Conservation (phyloP, 2,113 vertebrate genomes). For the Salvelinus alpinus region DNA sequence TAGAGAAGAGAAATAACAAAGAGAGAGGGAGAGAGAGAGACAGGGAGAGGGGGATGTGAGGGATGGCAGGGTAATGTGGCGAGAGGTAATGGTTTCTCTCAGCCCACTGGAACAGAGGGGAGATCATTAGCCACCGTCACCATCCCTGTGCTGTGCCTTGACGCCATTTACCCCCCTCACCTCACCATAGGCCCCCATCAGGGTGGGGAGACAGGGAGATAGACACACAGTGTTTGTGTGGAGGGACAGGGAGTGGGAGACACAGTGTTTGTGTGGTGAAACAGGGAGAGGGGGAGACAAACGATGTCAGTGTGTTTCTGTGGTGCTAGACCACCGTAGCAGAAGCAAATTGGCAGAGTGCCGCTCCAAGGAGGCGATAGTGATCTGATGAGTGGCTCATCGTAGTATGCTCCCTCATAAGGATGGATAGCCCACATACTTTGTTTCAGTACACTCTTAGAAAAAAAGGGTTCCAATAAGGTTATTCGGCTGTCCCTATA, state of each 20-base stretch:
- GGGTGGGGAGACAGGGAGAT: conserved; percentile 53
- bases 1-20: conserved; percentile 35
- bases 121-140: conserved; percentile 76
- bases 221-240: conserved; percentile 56
- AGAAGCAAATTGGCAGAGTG: conserved; percentile 31
- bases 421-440: conserved; percentile 32
- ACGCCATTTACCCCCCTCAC: conserved; percentile 64
- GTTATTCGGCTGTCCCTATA: too few relatives aligned
- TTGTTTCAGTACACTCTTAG: too few relatives aligned
- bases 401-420: conserved; percentile 44
- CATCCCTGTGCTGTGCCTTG: conserved; percentile 57
- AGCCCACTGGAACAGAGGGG: conserved; percentile 82
- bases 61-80: conserved; percentile 94
- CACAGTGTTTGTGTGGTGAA: too few relatives aligned
- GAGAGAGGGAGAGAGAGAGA: background rate
- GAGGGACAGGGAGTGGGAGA: conserved; percentile 19
- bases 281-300: too few relatives aligned
- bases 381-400: conserved; percentile 62
- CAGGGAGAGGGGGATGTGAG: conserved; percentile 71
- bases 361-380: conserved; percentile 52
- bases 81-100: conserved; percentile 93
- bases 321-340: conserved; percentile 53
- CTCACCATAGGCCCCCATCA: conserved; percentile 54
- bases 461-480: too few relatives aligned
- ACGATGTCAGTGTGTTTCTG: conserved; percentile 50